Conservation (phyloP, 1,140 invertebrate genomes). For the Phthorimaea operculella region DNA sequence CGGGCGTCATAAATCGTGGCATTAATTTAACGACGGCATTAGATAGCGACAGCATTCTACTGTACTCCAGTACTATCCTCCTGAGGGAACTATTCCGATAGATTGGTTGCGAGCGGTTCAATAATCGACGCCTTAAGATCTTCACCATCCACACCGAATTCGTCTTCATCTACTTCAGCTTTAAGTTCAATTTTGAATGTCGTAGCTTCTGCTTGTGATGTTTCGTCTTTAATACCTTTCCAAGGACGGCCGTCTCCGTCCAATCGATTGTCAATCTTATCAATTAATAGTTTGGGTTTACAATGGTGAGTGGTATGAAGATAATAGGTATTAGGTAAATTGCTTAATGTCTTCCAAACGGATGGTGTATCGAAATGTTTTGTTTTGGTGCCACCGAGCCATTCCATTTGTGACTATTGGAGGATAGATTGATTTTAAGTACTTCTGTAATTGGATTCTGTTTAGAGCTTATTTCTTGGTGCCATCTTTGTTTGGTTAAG, state of each 20-base stretch:
- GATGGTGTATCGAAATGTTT: conserved; percentile 41
- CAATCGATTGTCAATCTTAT: conserved; percentile 41
- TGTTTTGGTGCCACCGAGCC: conserved; percentile 26
- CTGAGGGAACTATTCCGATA: conserved; percentile 52
- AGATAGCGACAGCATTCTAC: conserved; percentile 27
- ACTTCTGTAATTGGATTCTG: too few species aligned
- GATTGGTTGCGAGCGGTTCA: conserved; percentile 32
- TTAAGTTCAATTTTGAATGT: conserved; percentile 3
- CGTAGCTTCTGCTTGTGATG: conserved; percentile 11
- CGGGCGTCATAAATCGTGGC: conserved; percentile 60
- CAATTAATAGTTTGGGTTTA: conserved; percentile 14
- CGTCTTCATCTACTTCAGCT: conserved; percentile 14
- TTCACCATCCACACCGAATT: conserved; percentile 6
- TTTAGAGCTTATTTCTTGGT: too few species aligned
- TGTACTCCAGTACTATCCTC: too few species aligned
- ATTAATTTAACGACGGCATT: conserved; percentile 65
- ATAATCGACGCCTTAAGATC: conserved; percentile 20
- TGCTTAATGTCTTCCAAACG: conserved; percentile 53
- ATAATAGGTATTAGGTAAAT: conserved; percentile 47
- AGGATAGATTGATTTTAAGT: too few species aligned
- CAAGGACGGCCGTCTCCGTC: conserved; percentile 18
- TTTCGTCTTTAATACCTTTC: conserved; percentile 12
- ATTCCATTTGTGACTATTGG: background rate
- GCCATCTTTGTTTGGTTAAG: too few species aligned
- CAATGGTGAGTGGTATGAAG: background rate